Base-by-base conservation (phyloP, 2,888 invertebrate genomes). In the Thereva unica region DNA sequence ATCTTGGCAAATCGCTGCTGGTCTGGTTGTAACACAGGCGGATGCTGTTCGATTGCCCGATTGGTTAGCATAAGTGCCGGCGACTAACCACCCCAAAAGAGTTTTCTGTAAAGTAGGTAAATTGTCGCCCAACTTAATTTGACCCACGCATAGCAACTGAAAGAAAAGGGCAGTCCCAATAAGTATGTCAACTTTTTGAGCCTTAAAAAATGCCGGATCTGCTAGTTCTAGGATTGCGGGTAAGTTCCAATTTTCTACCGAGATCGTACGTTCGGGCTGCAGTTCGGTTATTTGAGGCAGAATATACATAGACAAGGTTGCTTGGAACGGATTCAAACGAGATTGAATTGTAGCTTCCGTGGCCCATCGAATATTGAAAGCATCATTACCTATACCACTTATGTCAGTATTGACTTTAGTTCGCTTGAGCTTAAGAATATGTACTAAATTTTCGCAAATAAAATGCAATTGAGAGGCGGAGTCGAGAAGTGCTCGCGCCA, bases 171-270 rank as follows among this genome's bases (percentile, higher is more conserved):
- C 63, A 3, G 63, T 42, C 5, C 50, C 63, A 9, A 63, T 63
- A 4, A 52, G 34, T 4, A 63, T 4, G 53, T 53, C 64, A 37
- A 64, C 47, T n/a, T 10, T 35, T 9, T 41, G 5, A 10, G 53
- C 44, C 12, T 64, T 23, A n/a, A 35, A 53, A n/a, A 64, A 44
- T 7, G 6, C 8, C 6, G 53, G 38, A 53, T 64, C 53, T 3
- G 53, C 53, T 8, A 64, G 8, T 12, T 23, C n/a, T n/a, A 53
- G 40, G 10, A 40, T 38, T 5, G 3, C 41, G 12, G 52, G 64
- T 64, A 72, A 56, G n/a, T 70, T 72, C 37, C 53, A 53, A 47
- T 47, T 7, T 10, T 47, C 47, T 5, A 47, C 5, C n/a, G 3
- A n/a, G 10, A 3, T 9, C 5, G 5, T 47, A 5, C 10, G 9